These are phyloP conservation scores for Piaya cayana DNA, from an alignment of 2,113 vertebrate genomes.

Conservation along the genomic window DNA sequence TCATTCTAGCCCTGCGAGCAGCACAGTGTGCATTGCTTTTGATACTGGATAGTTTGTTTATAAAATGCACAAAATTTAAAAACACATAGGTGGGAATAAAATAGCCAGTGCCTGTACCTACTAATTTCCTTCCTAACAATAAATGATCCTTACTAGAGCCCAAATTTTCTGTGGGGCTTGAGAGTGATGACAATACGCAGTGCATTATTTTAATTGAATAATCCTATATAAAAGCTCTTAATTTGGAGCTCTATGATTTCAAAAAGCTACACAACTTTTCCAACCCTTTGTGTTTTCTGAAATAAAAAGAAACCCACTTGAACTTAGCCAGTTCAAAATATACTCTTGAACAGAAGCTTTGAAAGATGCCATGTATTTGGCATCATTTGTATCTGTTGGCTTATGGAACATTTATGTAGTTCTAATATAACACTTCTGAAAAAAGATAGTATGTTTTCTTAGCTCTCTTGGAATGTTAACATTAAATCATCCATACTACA, in stretches of 20 bases:
- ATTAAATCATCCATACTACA: background rate
- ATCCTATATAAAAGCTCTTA: conserved; percentile 8
- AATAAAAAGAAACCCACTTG: background rate
- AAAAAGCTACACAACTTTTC: background rate
- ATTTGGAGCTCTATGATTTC: background rate
- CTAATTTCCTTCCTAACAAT: background rate
- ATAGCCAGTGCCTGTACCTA: background rate
- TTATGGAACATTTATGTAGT: background rate
- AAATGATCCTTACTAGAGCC: background rate
- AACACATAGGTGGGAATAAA: background rate
- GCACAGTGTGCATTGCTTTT: background rate
- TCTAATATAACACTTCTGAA: background rate
- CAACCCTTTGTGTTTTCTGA: background rate
- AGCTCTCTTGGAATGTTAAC: background rate
- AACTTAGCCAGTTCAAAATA: conserved; percentile 4
- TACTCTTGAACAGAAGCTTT: background rate
- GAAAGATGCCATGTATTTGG: background rate
- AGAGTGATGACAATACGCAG: background rate
- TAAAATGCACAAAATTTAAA: background rate
- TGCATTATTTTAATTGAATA: background rate
- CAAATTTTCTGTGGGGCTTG: background rate
- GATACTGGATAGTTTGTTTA: background rate
- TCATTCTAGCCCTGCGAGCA: background rate
- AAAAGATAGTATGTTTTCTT: background rate
- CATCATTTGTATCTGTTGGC: background rate